Conservation (phyloP, 1,140 invertebrate species). For the Tachypleus tridentatus region DNA sequence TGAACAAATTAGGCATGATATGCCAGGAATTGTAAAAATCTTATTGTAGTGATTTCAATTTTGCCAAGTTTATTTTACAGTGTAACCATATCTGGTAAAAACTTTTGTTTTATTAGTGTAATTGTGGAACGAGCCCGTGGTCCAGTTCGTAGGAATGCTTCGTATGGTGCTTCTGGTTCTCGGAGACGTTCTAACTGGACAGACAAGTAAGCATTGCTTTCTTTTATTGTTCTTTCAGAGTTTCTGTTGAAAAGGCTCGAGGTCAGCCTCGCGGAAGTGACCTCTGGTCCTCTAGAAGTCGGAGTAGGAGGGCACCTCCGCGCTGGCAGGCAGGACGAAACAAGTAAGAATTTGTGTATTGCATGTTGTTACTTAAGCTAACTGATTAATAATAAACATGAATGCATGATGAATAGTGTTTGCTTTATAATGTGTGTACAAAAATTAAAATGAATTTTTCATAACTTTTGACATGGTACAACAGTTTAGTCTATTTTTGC, state of each 20-base stretch:
- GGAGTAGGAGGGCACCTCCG: constrained; percentile 13
- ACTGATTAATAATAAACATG: too few relatives aligned
- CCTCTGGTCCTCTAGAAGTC: constrained; percentile 14
- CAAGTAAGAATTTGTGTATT: constrained; percentile 12
- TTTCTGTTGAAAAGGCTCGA: constrained; percentile 33
- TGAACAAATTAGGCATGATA: too few relatives aligned
- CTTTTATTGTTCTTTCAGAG: constrained; percentile 19
- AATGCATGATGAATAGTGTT: too few relatives aligned
- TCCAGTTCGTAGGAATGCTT: constrained; percentile 53
- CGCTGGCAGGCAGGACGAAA: constrained; percentile 12
- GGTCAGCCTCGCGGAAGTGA: constrained; percentile 25
- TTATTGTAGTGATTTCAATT: too few relatives aligned
- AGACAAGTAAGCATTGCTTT: constrained; percentile 46
- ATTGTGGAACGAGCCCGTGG: constrained; percentile 76
- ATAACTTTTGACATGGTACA: too few relatives aligned
- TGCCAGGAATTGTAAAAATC: too few relatives aligned
- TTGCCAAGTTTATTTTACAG: too few relatives aligned
- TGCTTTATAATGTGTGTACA: too few relatives aligned
- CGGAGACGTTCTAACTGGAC: constrained; percentile 40
- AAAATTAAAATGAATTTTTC: too few relatives aligned
- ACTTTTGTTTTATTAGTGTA: constrained; percentile 48
- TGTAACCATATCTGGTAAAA: too few relatives aligned
- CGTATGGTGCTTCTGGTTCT: constrained; percentile 44
- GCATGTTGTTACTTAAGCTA: too few relatives aligned
- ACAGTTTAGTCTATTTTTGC: too few relatives aligned